Base-by-base conservation (phyloP, 1,140 invertebrate species). In the Metaphire vulgaris region DNA sequence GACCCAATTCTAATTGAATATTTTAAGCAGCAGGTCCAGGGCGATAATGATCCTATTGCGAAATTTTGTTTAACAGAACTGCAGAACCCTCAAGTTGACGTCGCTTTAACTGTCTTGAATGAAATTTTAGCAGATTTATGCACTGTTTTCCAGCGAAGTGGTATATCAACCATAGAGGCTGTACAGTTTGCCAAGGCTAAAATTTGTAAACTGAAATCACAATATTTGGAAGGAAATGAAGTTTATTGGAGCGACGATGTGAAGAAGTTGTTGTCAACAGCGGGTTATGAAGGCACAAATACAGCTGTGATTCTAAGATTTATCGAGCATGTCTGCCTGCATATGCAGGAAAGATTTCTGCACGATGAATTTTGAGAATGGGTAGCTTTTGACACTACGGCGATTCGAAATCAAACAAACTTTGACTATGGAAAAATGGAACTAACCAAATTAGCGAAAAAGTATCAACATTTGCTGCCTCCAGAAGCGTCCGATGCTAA, bases 181-280 rank as follows among this genome's bases (percentile, higher is more conserved):
- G 56, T 65, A 15, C 56, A 65, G n/a, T n/a, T n/a, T n/a, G n/a
- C n/a, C n/a, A n/a, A n/a, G n/a, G n/a, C n/a, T n/a, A n/a, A n/a
- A n/a, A 65, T 26, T 65, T 65, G 56, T 26, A 15, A 65, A 65
- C 28, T 70, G 28, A 70, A 70, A 70, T 70, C 69, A 26, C 15
- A 70, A 70, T 70, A 70, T 70, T 70, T 70, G 28, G 69, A 70
- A 26, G 28, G 28, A 70, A 70, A 70, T 29, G 28, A 70, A 70
- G 69, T 29, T 70, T 70, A 14, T 31, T 70, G 69, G 30, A 70
- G 28, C 28, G 69, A 70, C 28, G 30, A 14, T 15, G 69, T 31
- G 15, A 29, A 15, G 28, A 70, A 14, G 28, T 29, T 70, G 15
- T 70, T 70, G 28, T 70, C 69, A 70, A 70, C 69, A 15, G 28